Evolutionary conservation across 2,113 vertebrate species (phyloP).

Genomic region (Bambusicola thoracicus): DNA sequence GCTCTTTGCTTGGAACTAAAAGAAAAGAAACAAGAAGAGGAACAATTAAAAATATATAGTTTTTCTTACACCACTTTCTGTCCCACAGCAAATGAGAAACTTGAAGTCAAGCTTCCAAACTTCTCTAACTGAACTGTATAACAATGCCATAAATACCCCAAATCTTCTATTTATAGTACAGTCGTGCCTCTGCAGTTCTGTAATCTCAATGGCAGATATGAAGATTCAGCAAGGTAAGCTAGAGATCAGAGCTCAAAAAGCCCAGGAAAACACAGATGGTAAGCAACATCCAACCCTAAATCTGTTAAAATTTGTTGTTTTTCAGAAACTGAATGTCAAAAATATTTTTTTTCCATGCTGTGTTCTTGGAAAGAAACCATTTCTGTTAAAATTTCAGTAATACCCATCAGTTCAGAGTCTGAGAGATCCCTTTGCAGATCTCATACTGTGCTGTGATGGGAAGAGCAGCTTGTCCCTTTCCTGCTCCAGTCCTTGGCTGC

Average conservation of each 20-base stretch:
- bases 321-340: background rate
- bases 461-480: background rate
- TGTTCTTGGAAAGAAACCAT: background rate
- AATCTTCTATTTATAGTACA: background rate
- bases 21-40: background rate
- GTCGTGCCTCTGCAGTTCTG: background rate
- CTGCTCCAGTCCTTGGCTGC: background rate
- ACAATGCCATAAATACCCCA: background rate
- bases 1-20: background rate
- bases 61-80: background rate
- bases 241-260: background rate
- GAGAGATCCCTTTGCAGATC: background rate
- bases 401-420: background rate
- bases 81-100: background rate
- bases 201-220: background rate
- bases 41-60: background rate
- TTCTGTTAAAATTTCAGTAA: background rate
- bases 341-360: background rate
- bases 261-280: background rate
- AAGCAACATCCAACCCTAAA: background rate
- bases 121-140: background rate
- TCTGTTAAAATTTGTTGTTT: background rate
- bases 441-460: background rate
- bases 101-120: background rate
- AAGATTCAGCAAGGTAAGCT: background rate